Evolutionary conservation across 2,888 invertebrate genomes (phyloP).

Genomic region (Piscicola geometra): DNA sequence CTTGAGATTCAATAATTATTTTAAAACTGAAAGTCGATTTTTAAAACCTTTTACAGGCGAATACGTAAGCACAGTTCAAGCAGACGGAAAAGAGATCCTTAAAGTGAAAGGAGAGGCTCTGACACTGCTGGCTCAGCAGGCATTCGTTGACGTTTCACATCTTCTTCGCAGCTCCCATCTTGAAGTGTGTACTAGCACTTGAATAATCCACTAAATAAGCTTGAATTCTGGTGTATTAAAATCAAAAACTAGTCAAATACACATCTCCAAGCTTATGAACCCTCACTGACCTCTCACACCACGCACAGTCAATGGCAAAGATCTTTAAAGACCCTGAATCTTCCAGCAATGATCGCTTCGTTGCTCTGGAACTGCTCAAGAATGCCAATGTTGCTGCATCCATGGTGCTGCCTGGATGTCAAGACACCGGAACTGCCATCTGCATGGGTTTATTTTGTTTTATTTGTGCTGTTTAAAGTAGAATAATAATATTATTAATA

Average conservation of each 20-base stretch:
- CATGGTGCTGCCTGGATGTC: slow-evolving; percentile 56
- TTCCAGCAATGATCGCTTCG: slow-evolving; percentile 55
- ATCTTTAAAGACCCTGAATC: slow-evolving; percentile 55
- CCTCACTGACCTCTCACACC: not conserved
- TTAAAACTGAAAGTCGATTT: not conserved
- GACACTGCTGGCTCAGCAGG: slow-evolving; percentile 53
- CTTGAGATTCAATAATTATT: not conserved
- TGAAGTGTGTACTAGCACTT: slow-evolving; percentile 47
- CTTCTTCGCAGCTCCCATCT: slow-evolving; percentile 54
- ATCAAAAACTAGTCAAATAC: not conserved
- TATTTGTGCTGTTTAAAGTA: no score
- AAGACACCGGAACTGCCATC: slow-evolving; percentile 57
- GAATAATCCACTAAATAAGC: not conserved
- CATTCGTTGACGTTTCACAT: slow-evolving; percentile 55
- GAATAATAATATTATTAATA: no score
- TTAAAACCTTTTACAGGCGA: slow-evolving; percentile 47
- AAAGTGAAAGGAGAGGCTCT: slow-evolving; percentile 52
- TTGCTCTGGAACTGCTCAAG: slow-evolving; percentile 55
- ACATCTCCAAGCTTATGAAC: not conserved
- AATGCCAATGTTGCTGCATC: slow-evolving; percentile 56
- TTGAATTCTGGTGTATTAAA: not conserved
- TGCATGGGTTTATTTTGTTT: slow-evolving; percentile 51
- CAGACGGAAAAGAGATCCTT: slow-evolving; percentile 51
- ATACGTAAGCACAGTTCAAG: slow-evolving; percentile 52
- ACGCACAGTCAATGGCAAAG: slow-evolving; percentile 52